These are phyloP conservation scores for Lasioglossum leucozonium DNA, from an alignment of 2,888 invertebrate species.

Conservation along the genomic window DNA sequence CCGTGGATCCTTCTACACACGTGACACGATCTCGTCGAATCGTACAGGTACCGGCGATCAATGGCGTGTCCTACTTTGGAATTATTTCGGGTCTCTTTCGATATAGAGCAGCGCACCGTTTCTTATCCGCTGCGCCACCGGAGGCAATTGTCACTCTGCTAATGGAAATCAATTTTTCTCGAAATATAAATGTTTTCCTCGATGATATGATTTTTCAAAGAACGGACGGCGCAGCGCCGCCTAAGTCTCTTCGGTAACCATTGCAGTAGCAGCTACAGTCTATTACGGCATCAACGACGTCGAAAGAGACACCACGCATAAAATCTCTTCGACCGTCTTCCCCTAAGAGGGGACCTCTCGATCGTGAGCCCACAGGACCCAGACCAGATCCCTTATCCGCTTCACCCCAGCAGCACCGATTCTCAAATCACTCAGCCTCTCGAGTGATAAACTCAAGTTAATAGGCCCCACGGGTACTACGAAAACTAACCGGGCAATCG, in stretches of 20 bases:
- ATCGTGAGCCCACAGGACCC: background rate
- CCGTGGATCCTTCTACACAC: background rate
- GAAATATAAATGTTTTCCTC: background rate
- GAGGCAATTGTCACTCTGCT: background rate
- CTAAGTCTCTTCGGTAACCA: too few relatives aligned
- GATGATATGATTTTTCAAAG: background rate
- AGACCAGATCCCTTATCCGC: background rate
- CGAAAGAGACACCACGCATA: background rate
- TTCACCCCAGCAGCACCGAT: background rate
- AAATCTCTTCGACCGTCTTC: background rate
- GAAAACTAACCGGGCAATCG: conserved; percentile 7
- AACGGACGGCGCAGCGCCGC: too few relatives aligned
- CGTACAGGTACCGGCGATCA: background rate
- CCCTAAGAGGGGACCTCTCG: background rate
- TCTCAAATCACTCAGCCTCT: background rate
- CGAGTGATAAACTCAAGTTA: background rate
- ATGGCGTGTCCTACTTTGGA: background rate
- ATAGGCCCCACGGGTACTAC: background rate
- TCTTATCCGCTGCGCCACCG: background rate
- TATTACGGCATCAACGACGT: background rate
- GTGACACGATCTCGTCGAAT: background rate
- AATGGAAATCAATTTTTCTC: background rate
- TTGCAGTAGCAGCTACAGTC: too few relatives aligned
- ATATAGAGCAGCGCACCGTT: background rate
- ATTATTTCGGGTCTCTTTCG: background rate